Evolutionary conservation across 2,888 invertebrate genomes (phyloP).

Genomic region (Aphodius granarius): DNA sequence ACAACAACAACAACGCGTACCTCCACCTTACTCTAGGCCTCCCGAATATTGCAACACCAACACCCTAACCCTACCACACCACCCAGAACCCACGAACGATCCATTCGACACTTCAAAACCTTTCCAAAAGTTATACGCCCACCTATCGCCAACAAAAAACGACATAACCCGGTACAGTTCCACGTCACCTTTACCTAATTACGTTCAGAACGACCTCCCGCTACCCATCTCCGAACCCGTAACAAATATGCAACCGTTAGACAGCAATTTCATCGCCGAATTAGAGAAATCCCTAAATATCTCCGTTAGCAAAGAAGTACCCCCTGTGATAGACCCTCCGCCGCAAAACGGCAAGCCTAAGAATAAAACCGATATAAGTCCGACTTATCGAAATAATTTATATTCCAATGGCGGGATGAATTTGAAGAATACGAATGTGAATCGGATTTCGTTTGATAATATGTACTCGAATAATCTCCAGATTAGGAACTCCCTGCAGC

Average conservation of each 20-base stretch:
- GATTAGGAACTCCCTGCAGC: slow-evolving; percentile 19
- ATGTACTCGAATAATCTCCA: slow-evolving; percentile 11
- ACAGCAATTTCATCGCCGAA: slow-evolving; percentile 64
- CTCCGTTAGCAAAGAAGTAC: slow-evolving; percentile 46
- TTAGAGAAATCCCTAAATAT: slow-evolving; percentile 62
- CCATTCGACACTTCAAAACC: slow-evolving; percentile 68
- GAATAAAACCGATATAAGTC: slow-evolving; percentile 12
- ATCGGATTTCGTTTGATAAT: neutral
- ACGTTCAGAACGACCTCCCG: slow-evolving; percentile 40
- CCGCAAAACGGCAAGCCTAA: slow-evolving; percentile 29
- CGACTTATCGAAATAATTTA: slow-evolving; percentile 7
- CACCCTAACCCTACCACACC: slow-evolving; percentile 38
- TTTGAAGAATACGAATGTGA: neutral
- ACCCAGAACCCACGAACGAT: slow-evolving; percentile 51
- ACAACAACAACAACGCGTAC: slow-evolving; percentile 35
- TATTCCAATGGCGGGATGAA: neutral
- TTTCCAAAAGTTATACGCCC: slow-evolving; percentile 26
- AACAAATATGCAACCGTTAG: slow-evolving; percentile 43
- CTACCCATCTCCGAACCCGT: slow-evolving; percentile 44
- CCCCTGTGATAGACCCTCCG: slow-evolving; percentile 56
- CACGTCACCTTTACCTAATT: slow-evolving; percentile 31
- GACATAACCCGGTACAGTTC: neutral
- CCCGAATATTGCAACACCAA: slow-evolving; percentile 60
- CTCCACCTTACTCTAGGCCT: slow-evolving; percentile 59
- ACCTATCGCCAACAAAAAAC: slow-evolving; percentile 22